phyloP scores from a whole-genome alignment of 1,140 invertebrate genomes.

The Polyergus mexicanus region DNA sequence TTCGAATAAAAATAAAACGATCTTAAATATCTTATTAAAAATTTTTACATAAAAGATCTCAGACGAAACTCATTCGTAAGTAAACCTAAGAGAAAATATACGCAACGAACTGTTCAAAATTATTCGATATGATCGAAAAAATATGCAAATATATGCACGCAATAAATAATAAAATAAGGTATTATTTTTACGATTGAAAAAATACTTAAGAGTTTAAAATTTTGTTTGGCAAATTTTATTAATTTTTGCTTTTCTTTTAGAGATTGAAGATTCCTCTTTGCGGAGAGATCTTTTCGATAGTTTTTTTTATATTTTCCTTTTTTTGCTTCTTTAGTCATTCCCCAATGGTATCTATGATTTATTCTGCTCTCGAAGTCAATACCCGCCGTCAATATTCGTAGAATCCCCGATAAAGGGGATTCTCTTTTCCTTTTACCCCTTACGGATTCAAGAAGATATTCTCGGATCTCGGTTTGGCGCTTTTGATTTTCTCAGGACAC shows the following conservation, averaged over 20 bases:
- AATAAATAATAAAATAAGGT: background rate
- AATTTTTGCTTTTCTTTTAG: background rate
- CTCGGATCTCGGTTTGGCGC: constrained; percentile 19
- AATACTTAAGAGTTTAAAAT: background rate
- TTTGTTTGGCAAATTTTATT: background rate
- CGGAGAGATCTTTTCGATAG: background rate
- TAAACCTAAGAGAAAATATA: constrained; percentile 1
- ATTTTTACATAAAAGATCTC: background rate
- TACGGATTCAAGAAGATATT: constrained; percentile 37
- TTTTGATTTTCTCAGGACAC: constrained; percentile 34
- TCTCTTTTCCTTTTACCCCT: constrained; percentile 13
- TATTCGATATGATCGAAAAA: background rate
- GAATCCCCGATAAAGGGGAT: constrained; percentile 8
- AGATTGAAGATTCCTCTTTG: background rate
- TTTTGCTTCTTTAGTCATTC: constrained; percentile 13
- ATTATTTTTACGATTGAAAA: constrained; percentile 5
- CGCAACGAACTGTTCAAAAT: background rate
- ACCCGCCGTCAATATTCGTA: constrained; percentile 25
- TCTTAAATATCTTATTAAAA: background rate
- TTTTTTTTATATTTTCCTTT: constrained; percentile 7
- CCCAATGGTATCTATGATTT: constrained; percentile 35
- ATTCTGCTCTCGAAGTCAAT: constrained; percentile 32
- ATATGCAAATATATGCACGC: background rate
- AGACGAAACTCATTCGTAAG: background rate
- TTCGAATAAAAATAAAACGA: background rate